Percentiles rank a stretch among this genome's conserved stretches.
phyloP scores from a whole-genome alignment of 1,140 invertebrate species.

The Brachionus sp. region DNA sequence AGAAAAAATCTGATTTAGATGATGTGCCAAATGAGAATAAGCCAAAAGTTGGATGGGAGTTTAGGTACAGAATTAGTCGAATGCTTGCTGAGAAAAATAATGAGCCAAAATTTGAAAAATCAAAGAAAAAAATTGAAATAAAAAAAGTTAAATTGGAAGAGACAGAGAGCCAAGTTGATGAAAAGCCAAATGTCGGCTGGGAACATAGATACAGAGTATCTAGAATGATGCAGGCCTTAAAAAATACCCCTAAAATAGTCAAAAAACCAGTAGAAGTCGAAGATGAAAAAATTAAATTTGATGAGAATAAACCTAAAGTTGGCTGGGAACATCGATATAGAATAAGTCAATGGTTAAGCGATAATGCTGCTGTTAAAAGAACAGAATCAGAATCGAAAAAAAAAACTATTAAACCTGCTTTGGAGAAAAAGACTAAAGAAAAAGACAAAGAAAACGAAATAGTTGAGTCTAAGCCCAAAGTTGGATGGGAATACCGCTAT shows the following conservation, averaged over 20 bases:
- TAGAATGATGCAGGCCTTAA: not conserved
- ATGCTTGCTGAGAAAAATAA: not conserved
- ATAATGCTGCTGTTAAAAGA: not conserved
- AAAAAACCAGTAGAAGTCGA: not conserved
- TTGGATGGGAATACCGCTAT: constrained; percentile 44
- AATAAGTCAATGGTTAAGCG: not conserved
- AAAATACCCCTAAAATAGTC: not conserved
- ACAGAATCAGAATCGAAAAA: not conserved
- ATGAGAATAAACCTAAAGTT: constrained; percentile 43
- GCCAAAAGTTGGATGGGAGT: constrained; percentile 42
- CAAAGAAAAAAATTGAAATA: not conserved
- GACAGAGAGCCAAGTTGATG: not conserved
- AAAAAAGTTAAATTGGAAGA: not conserved
- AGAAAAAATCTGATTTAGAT: not conserved
- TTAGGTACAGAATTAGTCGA: not conserved
- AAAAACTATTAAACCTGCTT: not conserved
- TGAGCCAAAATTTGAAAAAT: not conserved
- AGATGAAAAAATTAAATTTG: not conserved
- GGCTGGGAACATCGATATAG: constrained; percentile 37
- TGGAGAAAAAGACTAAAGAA: not conserved
- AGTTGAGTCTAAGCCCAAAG: constrained; percentile 19
- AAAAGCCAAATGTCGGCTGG: constrained; percentile 44
- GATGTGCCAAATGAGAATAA: not conserved
- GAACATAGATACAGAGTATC: constrained; percentile 29
- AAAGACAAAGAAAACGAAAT: not conserved